Percentiles rank a stretch among this genome's conserved stretches.
Conservation (phyloP, 2,888 invertebrate species). For the Dinocampus coccinellae region DNA sequence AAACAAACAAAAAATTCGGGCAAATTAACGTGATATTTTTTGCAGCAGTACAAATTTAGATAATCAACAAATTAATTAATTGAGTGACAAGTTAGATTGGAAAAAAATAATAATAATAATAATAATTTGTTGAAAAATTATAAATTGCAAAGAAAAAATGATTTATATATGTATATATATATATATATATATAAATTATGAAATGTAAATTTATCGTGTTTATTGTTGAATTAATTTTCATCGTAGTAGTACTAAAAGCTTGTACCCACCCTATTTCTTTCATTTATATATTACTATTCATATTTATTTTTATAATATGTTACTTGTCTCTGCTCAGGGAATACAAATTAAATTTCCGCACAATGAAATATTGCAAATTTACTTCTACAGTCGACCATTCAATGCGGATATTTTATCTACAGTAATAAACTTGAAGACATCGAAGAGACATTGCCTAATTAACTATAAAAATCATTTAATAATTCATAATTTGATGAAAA, state of each 20-base stretch:
- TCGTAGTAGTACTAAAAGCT: conserved; percentile 33
- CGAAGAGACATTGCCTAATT: too few relatives aligned
- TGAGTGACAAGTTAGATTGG: conserved; percentile 45
- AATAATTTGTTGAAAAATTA: not conserved
- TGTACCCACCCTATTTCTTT: conserved; percentile 43
- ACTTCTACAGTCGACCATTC: too few relatives aligned
- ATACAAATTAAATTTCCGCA: conserved; percentile 56
- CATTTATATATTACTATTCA: conserved; percentile 36
- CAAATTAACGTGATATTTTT: conserved; percentile 56
- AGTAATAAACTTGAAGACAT: too few relatives aligned
- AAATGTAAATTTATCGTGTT: not conserved
- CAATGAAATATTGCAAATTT: too few relatives aligned
- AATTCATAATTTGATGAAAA: too few relatives aligned
- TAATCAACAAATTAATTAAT: conserved; percentile 58
- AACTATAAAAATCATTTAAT: too few relatives aligned
- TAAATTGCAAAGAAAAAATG: not conserved
- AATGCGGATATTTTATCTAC: too few relatives aligned
- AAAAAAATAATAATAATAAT: conserved; percentile 31
- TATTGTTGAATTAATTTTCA: conserved; percentile 23
- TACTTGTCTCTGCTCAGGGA: conserved; percentile 56
- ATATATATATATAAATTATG: conserved; percentile 4
- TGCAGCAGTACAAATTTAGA: conserved; percentile 51
- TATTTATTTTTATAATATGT: not conserved
- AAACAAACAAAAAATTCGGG: conserved; percentile 35
- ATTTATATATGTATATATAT: conserved; percentile 6